Percentiles rank a stretch among this genome's conserved stretches.
These are phyloP conservation scores for Clivina fossor DNA, from an alignment of 2,888 invertebrate species.

Conservation along the genomic window DNA sequence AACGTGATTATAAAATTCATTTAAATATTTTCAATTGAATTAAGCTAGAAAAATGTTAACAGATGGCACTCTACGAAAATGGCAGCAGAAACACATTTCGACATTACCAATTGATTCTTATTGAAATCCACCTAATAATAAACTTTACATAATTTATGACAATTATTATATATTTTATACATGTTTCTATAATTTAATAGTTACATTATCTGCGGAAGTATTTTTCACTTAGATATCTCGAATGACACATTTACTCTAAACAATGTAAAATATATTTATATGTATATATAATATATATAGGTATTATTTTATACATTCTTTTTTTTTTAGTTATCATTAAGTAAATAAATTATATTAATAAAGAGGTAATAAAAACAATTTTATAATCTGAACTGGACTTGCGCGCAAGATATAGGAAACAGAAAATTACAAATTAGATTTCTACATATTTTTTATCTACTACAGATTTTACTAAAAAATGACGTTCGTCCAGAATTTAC, in stretches of 20 bases:
- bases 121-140: slow-evolving; percentile 28
- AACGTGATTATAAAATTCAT: slow-evolving; percentile 4
- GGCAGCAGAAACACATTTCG: slow-evolving; percentile 30
- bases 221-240: slow-evolving; percentile 24
- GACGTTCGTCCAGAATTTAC: slow-evolving; percentile 5
- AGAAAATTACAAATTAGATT: slow-evolving; percentile 15
- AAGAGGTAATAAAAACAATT: slow-evolving; percentile 13
- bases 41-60: slow-evolving; percentile 6
- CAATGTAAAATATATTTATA: slow-evolving; percentile 32
- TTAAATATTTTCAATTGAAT: slow-evolving; percentile 1
- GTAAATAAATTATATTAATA: slow-evolving; percentile 23
- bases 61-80: slow-evolving; percentile 32
- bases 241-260: slow-evolving; percentile 33
- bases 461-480: slow-evolving; percentile 3
- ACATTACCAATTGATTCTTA: slow-evolving; percentile 19
- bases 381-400: too few species aligned
- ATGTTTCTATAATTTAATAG: slow-evolving; percentile 32
- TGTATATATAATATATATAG: too few species aligned
- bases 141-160: slow-evolving; percentile 31
- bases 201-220: slow-evolving; percentile 29
- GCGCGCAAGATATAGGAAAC: slow-evolving; percentile 14
- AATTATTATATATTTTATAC: slow-evolving; percentile 33
- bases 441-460: slow-evolving; percentile 7
- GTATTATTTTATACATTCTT: slow-evolving; percentile 19
- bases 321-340: slow-evolving; percentile 19